phyloP scores from a whole-genome alignment of 2,113 vertebrate species.

The Pluvialis apricaria region DNA sequence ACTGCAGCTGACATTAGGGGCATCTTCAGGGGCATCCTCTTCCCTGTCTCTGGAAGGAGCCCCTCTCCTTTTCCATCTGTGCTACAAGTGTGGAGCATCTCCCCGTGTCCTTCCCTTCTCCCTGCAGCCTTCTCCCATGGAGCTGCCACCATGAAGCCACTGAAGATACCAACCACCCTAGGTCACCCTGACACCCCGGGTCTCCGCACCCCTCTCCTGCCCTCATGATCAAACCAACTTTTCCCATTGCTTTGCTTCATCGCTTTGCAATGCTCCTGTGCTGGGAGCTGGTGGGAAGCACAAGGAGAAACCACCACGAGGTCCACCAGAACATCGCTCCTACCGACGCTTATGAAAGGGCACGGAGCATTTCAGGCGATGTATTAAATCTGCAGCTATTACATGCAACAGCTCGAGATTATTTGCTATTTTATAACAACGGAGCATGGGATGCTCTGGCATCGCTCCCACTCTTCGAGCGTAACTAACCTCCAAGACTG shows the following conservation, averaged over 20 bases:
- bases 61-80: not conserved
- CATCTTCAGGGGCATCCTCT: not conserved
- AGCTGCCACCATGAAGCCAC: not conserved
- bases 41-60: not conserved
- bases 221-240: not conserved
- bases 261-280: not conserved
- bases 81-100: fast-evolving
- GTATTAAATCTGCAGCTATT: not conserved
- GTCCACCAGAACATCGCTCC: not conserved
- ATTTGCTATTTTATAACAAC: not conserved
- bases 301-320: not conserved
- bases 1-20: not conserved
- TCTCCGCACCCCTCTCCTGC: not conserved
- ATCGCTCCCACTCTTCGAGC: not conserved
- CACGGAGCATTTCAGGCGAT: not conserved
- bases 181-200: fast-evolving
- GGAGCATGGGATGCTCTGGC: not conserved
- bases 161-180: not conserved
- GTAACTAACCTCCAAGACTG: conserved; percentile 42
- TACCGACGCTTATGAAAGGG: not conserved
- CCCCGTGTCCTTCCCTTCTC: fast-evolving
- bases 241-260: not conserved
- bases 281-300: not conserved
- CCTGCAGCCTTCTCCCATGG: not conserved
- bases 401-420: not conserved